A percentile compares a stretch with the other conserved stretches of the same genome.
These are phyloP conservation scores for Centropristis striata DNA, from an alignment of 2,113 vertebrate genomes.

Conservation along the genomic window DNA sequence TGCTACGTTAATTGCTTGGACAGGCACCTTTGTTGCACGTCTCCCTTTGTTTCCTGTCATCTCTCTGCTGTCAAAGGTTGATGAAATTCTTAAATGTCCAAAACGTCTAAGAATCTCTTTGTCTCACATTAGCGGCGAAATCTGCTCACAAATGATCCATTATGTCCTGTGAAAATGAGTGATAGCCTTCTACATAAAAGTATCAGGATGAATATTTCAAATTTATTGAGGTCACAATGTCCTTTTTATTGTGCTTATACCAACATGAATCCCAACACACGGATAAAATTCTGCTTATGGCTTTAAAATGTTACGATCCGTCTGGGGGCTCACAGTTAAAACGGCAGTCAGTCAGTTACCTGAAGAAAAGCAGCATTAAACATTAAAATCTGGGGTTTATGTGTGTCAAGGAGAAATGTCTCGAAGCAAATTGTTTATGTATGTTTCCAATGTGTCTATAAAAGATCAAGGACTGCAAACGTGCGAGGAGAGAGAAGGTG, in stretches of 20 bases:
- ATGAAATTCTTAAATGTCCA: neutral
- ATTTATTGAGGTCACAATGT: neutral
- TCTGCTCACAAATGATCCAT: neutral
- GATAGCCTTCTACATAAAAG: neutral
- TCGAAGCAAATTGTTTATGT: neutral
- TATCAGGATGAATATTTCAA: constrained; percentile 19
- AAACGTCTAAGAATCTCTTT: neutral
- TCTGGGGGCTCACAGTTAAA: neutral
- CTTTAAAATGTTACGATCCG: neutral
- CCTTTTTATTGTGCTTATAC: neutral
- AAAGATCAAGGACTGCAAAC: neutral
- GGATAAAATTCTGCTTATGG: neutral
- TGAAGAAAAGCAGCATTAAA: constrained; percentile 4
- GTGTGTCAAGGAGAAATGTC: neutral
- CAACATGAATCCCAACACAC: neutral
- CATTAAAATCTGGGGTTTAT: neutral
- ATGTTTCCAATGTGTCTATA: neutral
- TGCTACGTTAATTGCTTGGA: too few species aligned
- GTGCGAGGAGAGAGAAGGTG: neutral
- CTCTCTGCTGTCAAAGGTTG: neutral
- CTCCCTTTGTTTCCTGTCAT: neutral
- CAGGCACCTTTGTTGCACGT: neutral
- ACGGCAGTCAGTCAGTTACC: neutral
- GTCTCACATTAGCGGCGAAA: neutral
- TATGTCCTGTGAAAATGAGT: neutral